phyloP scores from a whole-genome alignment of 2,797 vertebrate species.

The Meriones psammophilus region DNA sequence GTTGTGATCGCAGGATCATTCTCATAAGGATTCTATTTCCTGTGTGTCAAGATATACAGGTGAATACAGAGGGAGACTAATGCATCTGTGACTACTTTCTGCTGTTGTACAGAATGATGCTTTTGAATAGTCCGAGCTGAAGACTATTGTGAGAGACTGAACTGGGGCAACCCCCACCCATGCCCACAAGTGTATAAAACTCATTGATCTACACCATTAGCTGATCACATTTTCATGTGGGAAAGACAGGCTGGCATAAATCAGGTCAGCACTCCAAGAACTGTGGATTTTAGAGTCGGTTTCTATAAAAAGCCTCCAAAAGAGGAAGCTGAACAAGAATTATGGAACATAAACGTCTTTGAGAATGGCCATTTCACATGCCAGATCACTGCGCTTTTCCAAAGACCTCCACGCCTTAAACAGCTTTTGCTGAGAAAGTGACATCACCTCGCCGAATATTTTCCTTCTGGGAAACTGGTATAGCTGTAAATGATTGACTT shows the following conservation, averaged over 20 bases:
- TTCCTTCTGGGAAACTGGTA: not conserved
- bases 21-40: not conserved
- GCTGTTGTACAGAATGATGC: not conserved
- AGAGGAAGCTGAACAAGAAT: not conserved
- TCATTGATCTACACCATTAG: not conserved
- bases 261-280: not conserved
- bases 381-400: not conserved
- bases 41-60: not conserved
- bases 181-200: not conserved
- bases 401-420: not conserved
- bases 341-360: not conserved
- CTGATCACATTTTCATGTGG: not conserved
- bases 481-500: not conserved
- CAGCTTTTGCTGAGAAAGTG: not conserved
- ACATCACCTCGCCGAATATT: not conserved
- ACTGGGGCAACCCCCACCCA: not conserved
- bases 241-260: not conserved
- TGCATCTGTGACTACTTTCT: not conserved
- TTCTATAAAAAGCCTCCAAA: not conserved
- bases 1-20: not conserved
- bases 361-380: not conserved
- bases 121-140: not conserved
- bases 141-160: too few species aligned
- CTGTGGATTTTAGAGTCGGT: not conserved
- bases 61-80: too few species aligned